phyloP scores from a whole-genome alignment of 2,888 invertebrate species.

The Clepsis dumicolana region DNA sequence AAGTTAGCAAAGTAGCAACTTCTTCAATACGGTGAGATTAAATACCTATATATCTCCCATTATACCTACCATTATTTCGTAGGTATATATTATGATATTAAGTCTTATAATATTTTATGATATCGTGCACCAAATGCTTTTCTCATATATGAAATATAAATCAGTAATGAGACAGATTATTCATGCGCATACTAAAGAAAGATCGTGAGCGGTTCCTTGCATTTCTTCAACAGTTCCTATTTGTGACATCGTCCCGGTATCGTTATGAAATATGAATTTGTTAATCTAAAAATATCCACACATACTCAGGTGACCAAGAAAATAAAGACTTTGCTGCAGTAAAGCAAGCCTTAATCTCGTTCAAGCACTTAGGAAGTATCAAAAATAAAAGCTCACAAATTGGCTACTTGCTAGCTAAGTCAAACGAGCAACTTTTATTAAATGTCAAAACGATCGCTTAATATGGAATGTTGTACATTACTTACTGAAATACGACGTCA shows the following conservation, averaged over 20 bases:
- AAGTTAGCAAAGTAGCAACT: no score
- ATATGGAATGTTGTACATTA: no score
- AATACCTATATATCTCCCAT: no score
- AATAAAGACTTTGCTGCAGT: not conserved
- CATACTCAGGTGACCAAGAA: constrained; percentile 8
- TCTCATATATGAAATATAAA: constrained; percentile 77
- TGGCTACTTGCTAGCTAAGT: no score
- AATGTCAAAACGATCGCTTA: no score
- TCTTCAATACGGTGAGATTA: no score
- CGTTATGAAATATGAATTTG: constrained; percentile 49
- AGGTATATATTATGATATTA: constrained; percentile 54
- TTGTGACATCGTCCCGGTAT: constrained; percentile 57
- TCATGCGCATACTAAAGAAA: constrained; percentile 83
- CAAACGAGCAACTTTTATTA: no score
- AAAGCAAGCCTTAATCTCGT: not conserved
- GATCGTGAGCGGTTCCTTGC: constrained; percentile 75
- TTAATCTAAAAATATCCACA: constrained; percentile 44
- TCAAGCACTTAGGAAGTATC: not conserved
- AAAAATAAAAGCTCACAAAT: not conserved
- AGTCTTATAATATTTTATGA: constrained; percentile 61
- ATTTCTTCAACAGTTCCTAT: constrained; percentile 67
- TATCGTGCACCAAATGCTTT: constrained; percentile 66
- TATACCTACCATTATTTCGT: no score
- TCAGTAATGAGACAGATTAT: constrained; percentile 82
- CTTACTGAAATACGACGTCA: no score